Evolutionary conservation across 2,888 invertebrate genomes (phyloP).

Genomic region (Aromia moschata): DNA sequence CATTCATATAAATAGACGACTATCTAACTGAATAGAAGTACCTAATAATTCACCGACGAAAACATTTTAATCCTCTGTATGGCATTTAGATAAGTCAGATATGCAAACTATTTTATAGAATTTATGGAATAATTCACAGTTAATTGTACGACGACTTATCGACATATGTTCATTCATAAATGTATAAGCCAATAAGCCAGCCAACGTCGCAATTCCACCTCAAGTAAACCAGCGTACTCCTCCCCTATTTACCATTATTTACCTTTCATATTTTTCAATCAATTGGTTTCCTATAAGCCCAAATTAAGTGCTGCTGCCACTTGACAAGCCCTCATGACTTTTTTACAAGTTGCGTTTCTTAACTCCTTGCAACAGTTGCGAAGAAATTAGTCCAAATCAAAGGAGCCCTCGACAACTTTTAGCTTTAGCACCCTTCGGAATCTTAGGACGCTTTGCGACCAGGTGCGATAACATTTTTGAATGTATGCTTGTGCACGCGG

Average conservation of each 20-base stretch:
- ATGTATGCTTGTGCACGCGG: conserved; percentile 27
- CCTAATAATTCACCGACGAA: too few relatives aligned
- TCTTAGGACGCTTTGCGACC: conserved; percentile 23
- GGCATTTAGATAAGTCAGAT: too few relatives aligned
- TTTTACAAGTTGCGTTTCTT: conserved; percentile 6
- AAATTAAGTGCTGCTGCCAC: conserved; percentile 24
- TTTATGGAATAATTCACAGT: too few relatives aligned
- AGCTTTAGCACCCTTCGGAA: conserved; percentile 24
- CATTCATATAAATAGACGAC: too few relatives aligned
- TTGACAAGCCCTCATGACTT: conserved; percentile 1
- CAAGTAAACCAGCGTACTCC: too few relatives aligned
- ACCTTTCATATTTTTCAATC: conserved; percentile 12
- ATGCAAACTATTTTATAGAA: too few relatives aligned
- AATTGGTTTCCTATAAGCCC: conserved; percentile 18
- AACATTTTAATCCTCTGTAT: too few relatives aligned
- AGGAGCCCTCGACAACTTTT: conserved; percentile 22
- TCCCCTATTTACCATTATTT: conserved; percentile 25
- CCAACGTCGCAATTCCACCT: too few relatives aligned
- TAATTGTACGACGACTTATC: too few relatives aligned
- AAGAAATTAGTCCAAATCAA: conserved; percentile 2
- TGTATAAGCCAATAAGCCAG: too few relatives aligned
- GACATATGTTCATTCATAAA: too few relatives aligned
- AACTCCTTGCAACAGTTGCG: conserved; percentile 19
- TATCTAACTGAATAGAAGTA: too few relatives aligned
- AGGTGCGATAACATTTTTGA: conserved; percentile 47